phyloP scores from a whole-genome alignment of 2,797 vertebrate species.

The Leptoclinus maculatus region DNA sequence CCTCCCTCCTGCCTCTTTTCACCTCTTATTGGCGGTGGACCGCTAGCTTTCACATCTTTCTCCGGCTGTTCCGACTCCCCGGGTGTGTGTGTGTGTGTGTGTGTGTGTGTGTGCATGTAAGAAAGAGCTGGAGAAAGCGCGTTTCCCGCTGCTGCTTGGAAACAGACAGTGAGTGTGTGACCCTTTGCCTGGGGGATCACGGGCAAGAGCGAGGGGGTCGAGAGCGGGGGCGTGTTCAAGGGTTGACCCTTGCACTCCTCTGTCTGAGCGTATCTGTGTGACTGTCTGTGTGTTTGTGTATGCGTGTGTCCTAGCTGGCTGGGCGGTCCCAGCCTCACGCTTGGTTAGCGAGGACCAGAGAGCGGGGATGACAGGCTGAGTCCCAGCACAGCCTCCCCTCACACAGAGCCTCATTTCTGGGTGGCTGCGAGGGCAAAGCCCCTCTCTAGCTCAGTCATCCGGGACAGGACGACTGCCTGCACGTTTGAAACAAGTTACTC shows the following conservation, averaged over 20 bases:
- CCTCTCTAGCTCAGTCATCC: conserved; percentile 80
- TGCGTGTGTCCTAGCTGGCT: conserved; percentile 77
- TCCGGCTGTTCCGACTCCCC: conserved; percentile 63
- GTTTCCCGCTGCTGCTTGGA: conserved; percentile 63
- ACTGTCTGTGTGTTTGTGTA: conserved; percentile 64
- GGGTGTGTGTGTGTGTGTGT: conserved; percentile 61
- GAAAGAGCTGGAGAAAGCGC: conserved; percentile 52
- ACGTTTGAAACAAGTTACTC: conserved; percentile 70
- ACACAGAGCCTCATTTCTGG: conserved; percentile 78
- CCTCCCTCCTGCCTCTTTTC: conserved; percentile 55
- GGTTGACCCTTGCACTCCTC: conserved; percentile 75
- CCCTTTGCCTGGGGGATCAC: conserved; percentile 73
- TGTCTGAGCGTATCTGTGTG: conserved; percentile 72
- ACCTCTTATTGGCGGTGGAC: conserved; percentile 69
- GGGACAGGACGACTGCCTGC: conserved; percentile 71
- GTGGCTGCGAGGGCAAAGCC: conserved; percentile 78
- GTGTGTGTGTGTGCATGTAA: conserved; percentile 40
- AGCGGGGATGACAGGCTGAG: conserved; percentile 84
- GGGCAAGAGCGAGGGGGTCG: conserved; percentile 65
- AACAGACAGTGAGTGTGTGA: conserved; percentile 74
- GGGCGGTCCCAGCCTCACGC: conserved; percentile 80
- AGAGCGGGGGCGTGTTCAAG: conserved; percentile 69
- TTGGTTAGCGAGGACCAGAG: conserved; percentile 80
- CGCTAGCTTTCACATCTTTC: conserved; percentile 61
- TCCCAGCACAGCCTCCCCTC: conserved; percentile 77